Base-by-base conservation (phyloP, 1,140 invertebrate genomes). In the Dendroctonus valens region DNA sequence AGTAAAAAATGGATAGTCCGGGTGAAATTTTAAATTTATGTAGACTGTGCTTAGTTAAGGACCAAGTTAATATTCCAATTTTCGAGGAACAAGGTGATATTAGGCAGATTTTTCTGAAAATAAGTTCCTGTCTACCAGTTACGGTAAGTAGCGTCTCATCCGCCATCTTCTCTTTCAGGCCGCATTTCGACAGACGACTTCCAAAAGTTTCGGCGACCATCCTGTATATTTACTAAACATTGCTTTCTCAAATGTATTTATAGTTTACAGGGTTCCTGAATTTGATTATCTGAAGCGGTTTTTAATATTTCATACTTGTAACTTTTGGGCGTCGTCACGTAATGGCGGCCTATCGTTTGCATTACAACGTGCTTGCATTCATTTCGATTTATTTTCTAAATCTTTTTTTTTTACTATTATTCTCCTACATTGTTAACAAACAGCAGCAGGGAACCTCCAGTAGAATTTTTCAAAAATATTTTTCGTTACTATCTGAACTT, bases 31-130 rank as follows among this genome's bases (percentile, higher is more conserved):
- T 83, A 74, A 79, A 82, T 66, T 72, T 85, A 74, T 85, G 84
- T 76, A 79, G 84, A 74, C 75, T 85, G 74, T 85, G 84, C 78
- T 82, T 84, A 75, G 82, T 83, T 64, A 84, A 84, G 74, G 83
- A 85, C 52, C 77, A 80, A 70, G 84, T 83, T 26, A 81, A 81
- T 65, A 77, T 83, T 65, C 79, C 82, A 54, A 85, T 85, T 72
- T 85, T 85, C 69, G 84, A 81, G 40, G 83, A 81, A 65, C 81
- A 83, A 37, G 62, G 81, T 46, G 81, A 84, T 70, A 79, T 81
- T 48, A 76, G 82, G 70, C 82, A 84, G 71, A 83, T 84, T 68
- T 84, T 81, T 70, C 75, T 82, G 62, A 85, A 84, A 78, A 84
- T 84, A 68, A 78, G 80, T 71, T 79, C 83, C 59, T 84, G 83